phyloP scores from a whole-genome alignment of 2,797 vertebrate genomes.

The Loris lydekkerianus region DNA sequence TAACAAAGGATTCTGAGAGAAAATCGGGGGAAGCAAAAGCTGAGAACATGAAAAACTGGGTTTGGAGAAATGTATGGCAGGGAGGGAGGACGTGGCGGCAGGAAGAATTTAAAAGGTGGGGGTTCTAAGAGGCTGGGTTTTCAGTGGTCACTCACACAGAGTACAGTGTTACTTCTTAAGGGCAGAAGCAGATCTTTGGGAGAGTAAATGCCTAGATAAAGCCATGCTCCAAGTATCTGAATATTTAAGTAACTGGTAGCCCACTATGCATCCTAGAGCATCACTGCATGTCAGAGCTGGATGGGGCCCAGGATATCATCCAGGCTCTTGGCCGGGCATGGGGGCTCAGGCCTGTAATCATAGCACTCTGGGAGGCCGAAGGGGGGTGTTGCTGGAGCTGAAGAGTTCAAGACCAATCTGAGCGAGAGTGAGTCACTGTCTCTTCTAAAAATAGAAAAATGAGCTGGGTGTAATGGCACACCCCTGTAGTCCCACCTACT shows the following conservation, averaged over 20 bases:
- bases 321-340: not conserved
- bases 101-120: not conserved
- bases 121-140: not conserved
- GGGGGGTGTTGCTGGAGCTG: too few relatives aligned
- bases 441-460: too few relatives aligned
- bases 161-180: not conserved
- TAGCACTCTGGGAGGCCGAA: too few relatives aligned
- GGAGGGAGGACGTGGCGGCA: not conserved
- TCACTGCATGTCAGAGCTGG: not conserved
- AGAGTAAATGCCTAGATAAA: not conserved
- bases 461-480: too few relatives aligned
- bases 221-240: not conserved
- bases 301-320: not conserved
- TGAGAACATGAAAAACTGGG: not conserved
- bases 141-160: not conserved
- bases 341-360: not conserved
- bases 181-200: not conserved
- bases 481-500: too few relatives aligned
- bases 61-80: not conserved
- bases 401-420: too few relatives aligned
- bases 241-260: not conserved
- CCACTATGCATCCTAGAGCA: not conserved
- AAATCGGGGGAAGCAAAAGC: slow-evolving; percentile 42
- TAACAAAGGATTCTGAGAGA: slow-evolving; percentile 74
- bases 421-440: too few relatives aligned